Conservation (phyloP, 2,113 vertebrate species). For the Cyphomyrus discorhynchus region DNA sequence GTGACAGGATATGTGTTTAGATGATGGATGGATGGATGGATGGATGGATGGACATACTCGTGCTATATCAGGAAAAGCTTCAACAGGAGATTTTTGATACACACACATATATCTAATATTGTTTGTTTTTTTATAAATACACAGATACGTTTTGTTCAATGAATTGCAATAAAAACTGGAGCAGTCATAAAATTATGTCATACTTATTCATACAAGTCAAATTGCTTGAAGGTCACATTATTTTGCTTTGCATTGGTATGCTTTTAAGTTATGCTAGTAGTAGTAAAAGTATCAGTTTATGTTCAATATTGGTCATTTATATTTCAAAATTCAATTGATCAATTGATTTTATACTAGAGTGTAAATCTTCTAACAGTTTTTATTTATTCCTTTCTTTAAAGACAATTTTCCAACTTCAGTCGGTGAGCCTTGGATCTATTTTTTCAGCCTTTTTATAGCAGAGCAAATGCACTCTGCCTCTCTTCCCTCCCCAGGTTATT, state of each 20-base stretch:
- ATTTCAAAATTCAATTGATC: background rate
- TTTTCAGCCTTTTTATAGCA: conserved; percentile 9
- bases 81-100: background rate
- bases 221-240: background rate
- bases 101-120: background rate
- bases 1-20: background rate
- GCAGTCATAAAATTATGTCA: no score
- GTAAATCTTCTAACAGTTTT: background rate
- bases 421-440: background rate
- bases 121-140: background rate
- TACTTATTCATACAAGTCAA: background rate
- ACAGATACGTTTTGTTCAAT: background rate
- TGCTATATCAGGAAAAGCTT: background rate
- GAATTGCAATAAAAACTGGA: background rate
- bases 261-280: background rate
- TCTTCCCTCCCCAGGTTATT: conserved; percentile 15
- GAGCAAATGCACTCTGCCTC: background rate
- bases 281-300: background rate
- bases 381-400: background rate
- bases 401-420: background rate
- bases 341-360: background rate
- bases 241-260: background rate
- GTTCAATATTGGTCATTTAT: background rate
- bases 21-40: background rate
- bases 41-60: background rate